Evolutionary conservation across 2,797 vertebrate genomes (phyloP), one percentile per base, ranked within the genome.

Genomic region (Spheniscus humboldti): DNA sequence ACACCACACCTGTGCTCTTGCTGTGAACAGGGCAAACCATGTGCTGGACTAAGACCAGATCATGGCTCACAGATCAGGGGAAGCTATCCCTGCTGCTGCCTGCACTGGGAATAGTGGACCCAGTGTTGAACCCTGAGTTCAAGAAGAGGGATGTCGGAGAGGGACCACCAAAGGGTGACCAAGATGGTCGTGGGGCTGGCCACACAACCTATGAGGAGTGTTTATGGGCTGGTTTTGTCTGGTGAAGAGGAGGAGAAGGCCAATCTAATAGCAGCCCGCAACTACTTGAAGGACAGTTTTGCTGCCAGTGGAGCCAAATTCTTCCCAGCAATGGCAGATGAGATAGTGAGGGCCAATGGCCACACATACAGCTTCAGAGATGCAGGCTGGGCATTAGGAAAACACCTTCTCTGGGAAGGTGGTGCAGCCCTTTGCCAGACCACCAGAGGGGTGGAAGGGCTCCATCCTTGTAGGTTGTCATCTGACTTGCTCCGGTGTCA

Each of bases 211-310:
- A 1, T 3, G 1, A 39, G 39, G 63, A 43, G 31, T 11, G 37
- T 48, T 63, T n/a, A 10, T 20, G 35, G 19, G 31, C 33, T 68
- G 63, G 33, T 37, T 75, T 73, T 55, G 31, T 11, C 23, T n/a
- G 37, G 16, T n/a, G 35, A 74, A 60, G 75, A 60, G 20, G 69
- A 39, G 50, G 23, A 56, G 20, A 62, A 64, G 31, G 55, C 12
- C 0, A 2, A 20, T 35, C n/a, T 23, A 35, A 66, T 4, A 68
- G 53, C 39, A 60, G 53, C n/a, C 22, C 1, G 1, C 47, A 37
- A 7, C 15, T 55, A 24, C 55, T 56, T 13, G 41, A 53, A 55
- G 60, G 55, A 18, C 35, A 16, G 20, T 63, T 75, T 33, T 60
- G 43, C 48, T 35, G 41, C 4, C 31, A 33, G 8, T 10, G 7